These are phyloP conservation scores for Meandrusa payeni DNA, from an alignment of 2,888 invertebrate species.

Conservation along the genomic window DNA sequence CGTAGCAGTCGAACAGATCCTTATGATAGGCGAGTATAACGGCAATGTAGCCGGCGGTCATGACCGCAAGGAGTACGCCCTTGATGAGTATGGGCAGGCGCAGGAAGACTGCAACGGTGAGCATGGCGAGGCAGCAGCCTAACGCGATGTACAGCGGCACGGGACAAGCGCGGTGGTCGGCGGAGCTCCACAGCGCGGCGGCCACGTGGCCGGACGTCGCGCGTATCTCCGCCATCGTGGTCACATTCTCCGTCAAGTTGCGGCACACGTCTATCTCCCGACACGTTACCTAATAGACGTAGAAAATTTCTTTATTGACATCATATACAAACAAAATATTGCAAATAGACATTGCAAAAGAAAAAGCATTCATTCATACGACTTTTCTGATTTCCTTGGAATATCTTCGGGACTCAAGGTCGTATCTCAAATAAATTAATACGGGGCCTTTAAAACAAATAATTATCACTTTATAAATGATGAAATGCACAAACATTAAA, in stretches of 20 bases:
- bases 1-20: conserved; percentile 90
- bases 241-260: conserved; percentile 68
- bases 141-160: conserved; percentile 93
- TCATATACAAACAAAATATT: too few relatives aligned
- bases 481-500: too few relatives aligned
- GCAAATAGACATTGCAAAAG: too few relatives aligned
- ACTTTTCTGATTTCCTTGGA: too few relatives aligned
- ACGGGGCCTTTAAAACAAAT: too few relatives aligned
- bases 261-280: conserved; percentile 63
- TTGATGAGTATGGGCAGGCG: conserved; percentile 91
- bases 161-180: conserved; percentile 89
- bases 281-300: conserved; percentile 72
- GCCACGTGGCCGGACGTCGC: conserved; percentile 51
- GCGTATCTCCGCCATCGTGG: conserved; percentile 75
- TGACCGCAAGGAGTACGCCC: conserved; percentile 86
- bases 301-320: too few relatives aligned
- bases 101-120: conserved; percentile 92
- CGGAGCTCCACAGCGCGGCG: conserved; percentile 62
- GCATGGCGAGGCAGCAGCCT: conserved; percentile 91
- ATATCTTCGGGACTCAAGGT: too few relatives aligned
- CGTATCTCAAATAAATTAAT: too few relatives aligned
- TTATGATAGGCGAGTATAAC: conserved; percentile 91
- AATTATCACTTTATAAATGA: too few relatives aligned
- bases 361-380: too few relatives aligned
- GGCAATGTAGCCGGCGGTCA: conserved; percentile 89